These are phyloP conservation scores for Falco concolor DNA, from an alignment of 2,797 vertebrate species.

Conservation along the genomic window DNA sequence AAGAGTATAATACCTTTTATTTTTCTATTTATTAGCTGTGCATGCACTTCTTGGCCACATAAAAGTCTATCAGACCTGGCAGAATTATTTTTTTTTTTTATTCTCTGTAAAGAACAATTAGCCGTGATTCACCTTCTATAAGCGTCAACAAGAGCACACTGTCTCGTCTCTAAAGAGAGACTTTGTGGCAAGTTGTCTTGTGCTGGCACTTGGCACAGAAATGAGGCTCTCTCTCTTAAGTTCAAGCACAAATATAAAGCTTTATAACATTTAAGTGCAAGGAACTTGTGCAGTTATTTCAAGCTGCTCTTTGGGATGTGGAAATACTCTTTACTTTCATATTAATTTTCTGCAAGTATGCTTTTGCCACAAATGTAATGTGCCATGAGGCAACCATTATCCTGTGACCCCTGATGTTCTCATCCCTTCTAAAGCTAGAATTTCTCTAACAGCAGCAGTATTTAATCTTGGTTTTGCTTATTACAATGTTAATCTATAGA, in stretches of 20 bases:
- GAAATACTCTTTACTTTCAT: not conserved
- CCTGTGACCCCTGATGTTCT: not conserved
- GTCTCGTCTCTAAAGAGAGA: not conserved
- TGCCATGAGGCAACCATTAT: not conserved
- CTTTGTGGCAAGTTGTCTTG: not conserved
- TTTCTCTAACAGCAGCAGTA: not conserved
- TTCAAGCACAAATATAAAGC: not conserved
- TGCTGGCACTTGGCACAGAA: not conserved
- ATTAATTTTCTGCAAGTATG: not conserved
- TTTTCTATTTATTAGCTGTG: slow-evolving; percentile 27
- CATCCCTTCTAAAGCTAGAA: not conserved
- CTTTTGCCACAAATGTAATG: not conserved
- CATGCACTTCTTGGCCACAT: not conserved
- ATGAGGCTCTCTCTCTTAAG: not conserved
- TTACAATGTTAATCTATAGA: not conserved
- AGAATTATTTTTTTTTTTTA: not conserved
- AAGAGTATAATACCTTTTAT: not conserved
- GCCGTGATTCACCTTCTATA: not conserved
- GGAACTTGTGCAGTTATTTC: slow-evolving; percentile 11
- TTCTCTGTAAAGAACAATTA: not conserved
- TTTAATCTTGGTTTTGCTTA: not conserved
- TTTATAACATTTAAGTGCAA: not conserved
- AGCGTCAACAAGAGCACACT: not conserved
- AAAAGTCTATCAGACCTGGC: not conserved
- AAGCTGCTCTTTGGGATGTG: not conserved